phyloP scores from a whole-genome alignment of 2,888 invertebrate genomes.

The Agrypnus murinus region DNA sequence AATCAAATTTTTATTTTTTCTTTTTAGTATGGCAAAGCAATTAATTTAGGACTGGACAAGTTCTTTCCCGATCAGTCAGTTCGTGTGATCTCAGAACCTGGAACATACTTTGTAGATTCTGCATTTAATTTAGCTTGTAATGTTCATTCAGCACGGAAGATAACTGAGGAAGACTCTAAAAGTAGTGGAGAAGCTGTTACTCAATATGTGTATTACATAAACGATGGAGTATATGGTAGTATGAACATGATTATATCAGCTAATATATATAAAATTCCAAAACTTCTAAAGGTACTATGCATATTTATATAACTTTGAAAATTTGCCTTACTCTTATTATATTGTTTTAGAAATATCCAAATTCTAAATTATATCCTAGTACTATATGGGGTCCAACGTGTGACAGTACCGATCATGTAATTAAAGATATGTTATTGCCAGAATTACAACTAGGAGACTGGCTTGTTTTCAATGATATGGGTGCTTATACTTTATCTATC shows the following conservation, averaged over 20 bases:
- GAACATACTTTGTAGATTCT: constrained; percentile 95
- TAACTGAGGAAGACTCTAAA: constrained; percentile 55
- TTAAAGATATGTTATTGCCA: constrained; percentile 79
- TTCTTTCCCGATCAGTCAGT: constrained; percentile 89
- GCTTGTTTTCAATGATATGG: constrained; percentile 96
- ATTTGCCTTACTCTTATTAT: neutral
- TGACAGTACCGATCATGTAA: constrained; percentile 91
- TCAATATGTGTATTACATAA: constrained; percentile 95
- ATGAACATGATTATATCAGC: constrained; percentile 82
- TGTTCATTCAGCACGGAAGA: constrained; percentile 85
- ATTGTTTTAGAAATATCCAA: constrained; percentile 57
- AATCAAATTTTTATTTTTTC: too few relatives aligned
- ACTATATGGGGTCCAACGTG: constrained; percentile 98
- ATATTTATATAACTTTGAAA: neutral
- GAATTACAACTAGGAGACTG: constrained; percentile 88
- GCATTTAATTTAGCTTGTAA: constrained; percentile 94
- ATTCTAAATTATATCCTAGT: constrained; percentile 73
- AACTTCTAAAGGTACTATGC: constrained; percentile 76
- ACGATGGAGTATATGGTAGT: constrained; percentile 98
- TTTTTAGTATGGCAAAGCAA: constrained; percentile 80
- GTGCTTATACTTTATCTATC: constrained; percentile 95
- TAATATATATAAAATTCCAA: constrained; percentile 64
- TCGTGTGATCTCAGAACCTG: constrained; percentile 95
- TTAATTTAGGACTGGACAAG: constrained; percentile 87
- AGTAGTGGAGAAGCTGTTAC: constrained; percentile 58